Percentiles rank a stretch among this genome's conserved stretches.
These are phyloP conservation scores for Agrotis clavis DNA, from an alignment of 2,888 invertebrate genomes.

Conservation along the genomic window DNA sequence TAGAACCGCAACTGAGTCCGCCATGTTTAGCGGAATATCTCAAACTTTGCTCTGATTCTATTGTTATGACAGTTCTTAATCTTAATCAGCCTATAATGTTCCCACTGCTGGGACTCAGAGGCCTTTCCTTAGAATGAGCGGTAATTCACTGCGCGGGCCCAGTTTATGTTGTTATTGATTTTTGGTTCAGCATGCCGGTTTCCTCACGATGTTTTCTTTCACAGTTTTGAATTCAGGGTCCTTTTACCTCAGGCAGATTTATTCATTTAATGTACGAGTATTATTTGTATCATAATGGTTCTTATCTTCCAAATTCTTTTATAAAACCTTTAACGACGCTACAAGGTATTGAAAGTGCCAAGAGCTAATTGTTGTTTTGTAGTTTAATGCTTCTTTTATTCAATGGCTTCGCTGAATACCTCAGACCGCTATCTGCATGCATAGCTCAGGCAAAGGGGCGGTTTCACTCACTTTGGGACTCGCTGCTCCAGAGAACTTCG, in stretches of 20 bases:
- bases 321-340: constrained; percentile 8
- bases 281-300: neutral
- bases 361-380: constrained; percentile 43
- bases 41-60: constrained; percentile 49
- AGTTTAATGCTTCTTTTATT: constrained; percentile 46
- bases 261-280: no score
- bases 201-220: no score
- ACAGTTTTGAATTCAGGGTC: no score
- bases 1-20: constrained; percentile 53
- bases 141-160: no score
- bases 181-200: no score
- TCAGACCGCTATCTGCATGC: constrained; percentile 54
- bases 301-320: constrained; percentile 25
- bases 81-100: no score
- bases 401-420: constrained; percentile 4
- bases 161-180: no score
- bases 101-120: no score
- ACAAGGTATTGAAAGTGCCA: constrained; percentile 27
- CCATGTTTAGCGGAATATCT: constrained; percentile 32
- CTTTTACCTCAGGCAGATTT: no score
- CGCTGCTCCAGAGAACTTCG: constrained; percentile 59
- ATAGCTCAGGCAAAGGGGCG: constrained; percentile 35
- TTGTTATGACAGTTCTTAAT: constrained; percentile 18
- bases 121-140: no score
- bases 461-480: constrained; percentile 58